A percentile compares a stretch with the other conserved stretches of the same genome.
These are phyloP conservation scores for Elysia crispata DNA, from an alignment of 2,888 invertebrate genomes.

Conservation along the genomic window DNA sequence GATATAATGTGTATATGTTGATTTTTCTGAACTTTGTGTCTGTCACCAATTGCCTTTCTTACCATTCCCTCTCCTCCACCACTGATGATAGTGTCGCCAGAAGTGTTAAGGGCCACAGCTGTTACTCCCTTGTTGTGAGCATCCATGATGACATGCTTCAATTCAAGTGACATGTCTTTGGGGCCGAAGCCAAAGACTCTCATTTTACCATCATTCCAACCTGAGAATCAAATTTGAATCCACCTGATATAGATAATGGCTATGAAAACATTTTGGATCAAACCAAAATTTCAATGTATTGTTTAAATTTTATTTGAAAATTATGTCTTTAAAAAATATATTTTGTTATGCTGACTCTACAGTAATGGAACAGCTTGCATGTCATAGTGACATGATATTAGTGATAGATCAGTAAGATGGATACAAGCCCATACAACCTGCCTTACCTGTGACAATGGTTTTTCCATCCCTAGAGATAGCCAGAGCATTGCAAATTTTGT, in stretches of 20 bases:
- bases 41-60: not conserved
- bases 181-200: constrained; percentile 75
- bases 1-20: too few relatives aligned
- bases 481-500: constrained; percentile 89
- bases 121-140: constrained; percentile 94
- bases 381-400: too few relatives aligned
- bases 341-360: too few relatives aligned
- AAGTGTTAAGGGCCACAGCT: constrained; percentile 86
- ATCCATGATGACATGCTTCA: constrained; percentile 87
- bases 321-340: too few relatives aligned
- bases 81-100: constrained; percentile 86
- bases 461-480: constrained; percentile 88
- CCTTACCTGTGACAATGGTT: constrained; percentile 84
- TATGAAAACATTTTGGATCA: too few relatives aligned
- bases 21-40: too few relatives aligned
- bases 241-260: too few relatives aligned
- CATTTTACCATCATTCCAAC: constrained; percentile 79
- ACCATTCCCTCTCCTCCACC: constrained; percentile 94
- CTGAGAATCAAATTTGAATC: constrained; percentile 62
- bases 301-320: too few relatives aligned
- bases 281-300: too few relatives aligned
- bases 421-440: not conserved
- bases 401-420: too few relatives aligned
- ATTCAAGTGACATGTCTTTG: constrained; percentile 74
- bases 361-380: too few relatives aligned